Conservation (phyloP, 2,797 vertebrate species). For the Phyllotis vaccarum region DNA sequence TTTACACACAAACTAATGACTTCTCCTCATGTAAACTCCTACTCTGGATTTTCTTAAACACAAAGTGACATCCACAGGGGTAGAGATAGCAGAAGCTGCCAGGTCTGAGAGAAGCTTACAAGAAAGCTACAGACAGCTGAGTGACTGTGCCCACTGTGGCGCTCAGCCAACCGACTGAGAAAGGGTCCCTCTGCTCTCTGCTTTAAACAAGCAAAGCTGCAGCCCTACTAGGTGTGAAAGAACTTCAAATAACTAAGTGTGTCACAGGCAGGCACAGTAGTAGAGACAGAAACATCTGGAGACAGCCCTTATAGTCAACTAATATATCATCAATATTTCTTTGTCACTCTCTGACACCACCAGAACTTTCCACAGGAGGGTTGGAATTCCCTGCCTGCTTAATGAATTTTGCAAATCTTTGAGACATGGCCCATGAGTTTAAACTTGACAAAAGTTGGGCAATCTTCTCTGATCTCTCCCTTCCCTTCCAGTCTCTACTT, state of each 20-base stretch:
- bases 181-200: background rate
- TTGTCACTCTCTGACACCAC: background rate
- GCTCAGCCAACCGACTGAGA: background rate
- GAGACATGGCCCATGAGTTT: background rate
- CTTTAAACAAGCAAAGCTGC: background rate
- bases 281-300: background rate
- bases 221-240: background rate
- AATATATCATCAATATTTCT: background rate
- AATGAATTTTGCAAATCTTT: conserved; percentile 28
- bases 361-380: conserved; percentile 41
- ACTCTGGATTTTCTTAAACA: background rate
- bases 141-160: background rate
- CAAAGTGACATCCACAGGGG: background rate
- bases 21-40: background rate
- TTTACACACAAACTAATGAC: conserved; percentile 16
- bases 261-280: background rate
- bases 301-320: conserved; percentile 1
- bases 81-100: background rate
- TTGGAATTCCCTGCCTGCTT: background rate
- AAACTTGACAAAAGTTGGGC: background rate
- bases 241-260: background rate
- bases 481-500: background rate
- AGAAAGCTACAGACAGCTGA: background rate
- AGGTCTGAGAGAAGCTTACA: background rate
- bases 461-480: background rate